A percentile compares a stretch with the other conserved stretches of the same genome.
Conservation (phyloP, 2,113 vertebrate species). For the Brevimyrus niger region DNA sequence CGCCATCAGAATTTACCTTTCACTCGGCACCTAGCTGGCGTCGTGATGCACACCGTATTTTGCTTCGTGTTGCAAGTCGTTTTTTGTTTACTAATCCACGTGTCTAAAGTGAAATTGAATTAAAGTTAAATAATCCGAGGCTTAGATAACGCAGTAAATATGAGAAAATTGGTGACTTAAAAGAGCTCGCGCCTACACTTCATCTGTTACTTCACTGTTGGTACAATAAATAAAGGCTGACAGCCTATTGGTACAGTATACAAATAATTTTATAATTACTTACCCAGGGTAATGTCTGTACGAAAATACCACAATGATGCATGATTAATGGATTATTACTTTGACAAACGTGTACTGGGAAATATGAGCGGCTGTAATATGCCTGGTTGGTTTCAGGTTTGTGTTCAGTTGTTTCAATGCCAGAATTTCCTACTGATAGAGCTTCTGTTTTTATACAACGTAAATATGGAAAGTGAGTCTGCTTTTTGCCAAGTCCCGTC, state of each 20-base stretch:
- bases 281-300: neutral
- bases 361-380: neutral
- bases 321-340: conserved; percentile 12
- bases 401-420: neutral
- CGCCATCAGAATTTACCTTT: neutral
- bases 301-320: neutral
- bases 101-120: neutral
- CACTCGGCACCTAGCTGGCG: neutral
- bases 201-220: neutral
- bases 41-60: neutral
- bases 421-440: conserved; percentile 6
- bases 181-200: neutral
- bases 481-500: neutral
- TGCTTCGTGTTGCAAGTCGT: neutral
- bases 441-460: conserved; percentile 5
- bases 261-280: neutral
- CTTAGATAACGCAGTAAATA: neutral
- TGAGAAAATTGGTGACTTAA: neutral
- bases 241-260: neutral
- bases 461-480: conserved; percentile 3
- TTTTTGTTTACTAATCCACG: neutral
- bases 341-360: neutral
- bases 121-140: neutral
- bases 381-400: neutral
- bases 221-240: neutral